Evolutionary conservation across 37 sponge, comb jelly and placozoan genomes (phyloP).

Genomic region (Spongilla lacustris): DNA sequence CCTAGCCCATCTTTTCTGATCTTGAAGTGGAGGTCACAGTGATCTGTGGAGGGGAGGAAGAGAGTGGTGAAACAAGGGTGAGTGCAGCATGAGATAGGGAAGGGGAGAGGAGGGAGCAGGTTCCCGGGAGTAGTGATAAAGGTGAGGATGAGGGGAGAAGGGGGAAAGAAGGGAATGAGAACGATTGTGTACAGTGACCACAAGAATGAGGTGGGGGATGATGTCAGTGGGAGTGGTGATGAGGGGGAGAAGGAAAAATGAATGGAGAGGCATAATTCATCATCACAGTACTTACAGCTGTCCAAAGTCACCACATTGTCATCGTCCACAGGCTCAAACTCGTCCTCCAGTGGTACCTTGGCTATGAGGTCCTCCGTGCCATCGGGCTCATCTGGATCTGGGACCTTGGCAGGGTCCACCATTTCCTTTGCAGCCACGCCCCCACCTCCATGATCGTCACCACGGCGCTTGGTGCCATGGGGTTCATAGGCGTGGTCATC

Average conservation of each 20-base stretch:
- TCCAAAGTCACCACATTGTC: constrained; percentile 53
- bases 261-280: not conserved
- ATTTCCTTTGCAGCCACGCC: not conserved
- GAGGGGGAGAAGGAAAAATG: not conserved
- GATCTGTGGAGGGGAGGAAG: constrained; percentile 19
- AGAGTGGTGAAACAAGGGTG: not conserved
- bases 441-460: not conserved
- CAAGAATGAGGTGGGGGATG: too few species aligned
- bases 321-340: constrained; percentile 60
- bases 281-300: constrained; percentile 50
- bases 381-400: constrained; percentile 59
- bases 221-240: too few species aligned
- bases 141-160: too few species aligned
- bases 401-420: constrained; percentile 33
- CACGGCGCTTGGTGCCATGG: constrained; percentile 6
- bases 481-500: not conserved
- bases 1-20: constrained; percentile 75
- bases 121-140: too few species aligned
- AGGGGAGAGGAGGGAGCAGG: not conserved
- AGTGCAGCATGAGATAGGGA: not conserved
- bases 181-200: too few species aligned
- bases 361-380: constrained; percentile 24
- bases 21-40: constrained; percentile 83
- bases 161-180: too few species aligned
- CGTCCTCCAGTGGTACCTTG: not conserved